A percentile compares a stretch with the other conserved stretches of the same genome.
phyloP scores from a whole-genome alignment of 2,113 vertebrate species.

The Synchiropus splendidus region DNA sequence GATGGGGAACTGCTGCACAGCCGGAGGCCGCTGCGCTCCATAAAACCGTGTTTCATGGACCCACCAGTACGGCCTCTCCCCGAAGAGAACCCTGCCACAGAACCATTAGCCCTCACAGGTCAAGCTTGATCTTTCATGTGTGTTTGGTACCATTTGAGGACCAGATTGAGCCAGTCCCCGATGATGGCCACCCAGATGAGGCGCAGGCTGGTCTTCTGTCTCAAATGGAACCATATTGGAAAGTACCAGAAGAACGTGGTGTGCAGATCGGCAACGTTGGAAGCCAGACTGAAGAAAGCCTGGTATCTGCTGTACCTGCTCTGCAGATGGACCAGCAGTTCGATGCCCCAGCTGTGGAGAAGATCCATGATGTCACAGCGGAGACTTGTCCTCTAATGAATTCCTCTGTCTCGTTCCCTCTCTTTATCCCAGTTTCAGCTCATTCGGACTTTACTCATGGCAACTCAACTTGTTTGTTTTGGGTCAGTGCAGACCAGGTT shows the following conservation, averaged over 20 bases:
- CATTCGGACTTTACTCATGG: conserved; percentile 69
- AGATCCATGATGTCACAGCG: conserved; percentile 70
- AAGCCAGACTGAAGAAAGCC: conserved; percentile 80
- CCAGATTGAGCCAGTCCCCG: conserved; percentile 92
- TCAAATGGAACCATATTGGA: conserved; percentile 87
- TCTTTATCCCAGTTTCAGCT: conserved; percentile 12
- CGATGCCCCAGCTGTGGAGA: conserved; percentile 78
- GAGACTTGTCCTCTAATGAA: conserved; percentile 5
- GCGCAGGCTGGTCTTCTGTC: conserved; percentile 69
- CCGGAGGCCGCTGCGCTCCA: conserved; percentile 34
- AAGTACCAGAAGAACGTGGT: conserved; percentile 85
- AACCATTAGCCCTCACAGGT: neutral
- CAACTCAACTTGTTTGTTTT: conserved; percentile 58
- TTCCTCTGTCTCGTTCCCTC: conserved; percentile 4
- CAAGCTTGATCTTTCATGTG: fast-evolving
- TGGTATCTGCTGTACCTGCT: conserved; percentile 67
- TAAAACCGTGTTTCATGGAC: conserved; percentile 71
- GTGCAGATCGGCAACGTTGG: conserved; percentile 80
- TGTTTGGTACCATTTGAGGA: conserved; percentile 85
- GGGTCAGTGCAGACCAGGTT: conserved; percentile 37
- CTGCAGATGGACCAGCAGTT: conserved; percentile 73
- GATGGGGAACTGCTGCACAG: conserved; percentile 65
- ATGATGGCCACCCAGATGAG: conserved; percentile 93
- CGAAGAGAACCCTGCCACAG: conserved; percentile 63
- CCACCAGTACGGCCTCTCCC: conserved; percentile 75